phyloP scores from a whole-genome alignment of 1,140 invertebrate genomes.

The Sinonovacula constricta region DNA sequence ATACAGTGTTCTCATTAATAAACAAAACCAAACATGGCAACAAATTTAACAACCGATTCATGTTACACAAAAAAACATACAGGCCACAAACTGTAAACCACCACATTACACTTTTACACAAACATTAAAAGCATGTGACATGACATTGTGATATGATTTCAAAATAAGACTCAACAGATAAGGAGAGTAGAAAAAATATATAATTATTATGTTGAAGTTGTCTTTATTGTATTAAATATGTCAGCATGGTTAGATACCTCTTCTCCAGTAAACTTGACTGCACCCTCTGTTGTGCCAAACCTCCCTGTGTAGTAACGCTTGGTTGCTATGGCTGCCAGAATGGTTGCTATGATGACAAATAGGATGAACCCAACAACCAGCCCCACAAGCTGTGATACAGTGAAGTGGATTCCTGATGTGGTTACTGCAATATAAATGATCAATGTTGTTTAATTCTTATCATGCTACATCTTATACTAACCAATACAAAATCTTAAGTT shows the following conservation, averaged over 20 bases:
- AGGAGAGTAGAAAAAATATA: background rate
- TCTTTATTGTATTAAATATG: background rate
- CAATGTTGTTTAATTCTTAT: too few species aligned
- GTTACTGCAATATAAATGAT: background rate
- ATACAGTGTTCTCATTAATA: too few species aligned
- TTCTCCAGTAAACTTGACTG: constrained; percentile 24
- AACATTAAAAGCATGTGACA: background rate
- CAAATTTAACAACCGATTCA: too few species aligned
- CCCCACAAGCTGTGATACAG: constrained; percentile 50
- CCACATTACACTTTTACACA: background rate
- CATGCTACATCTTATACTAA: too few species aligned
- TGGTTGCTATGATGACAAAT: constrained; percentile 32
- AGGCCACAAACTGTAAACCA: background rate
- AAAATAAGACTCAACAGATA: background rate
- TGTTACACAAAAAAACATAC: too few species aligned
- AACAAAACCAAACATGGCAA: too few species aligned
- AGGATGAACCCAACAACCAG: constrained; percentile 55
- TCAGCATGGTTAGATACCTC: constrained; percentile 4
- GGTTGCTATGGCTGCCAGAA: constrained; percentile 47
- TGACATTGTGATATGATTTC: background rate
- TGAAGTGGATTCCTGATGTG: constrained; percentile 31
- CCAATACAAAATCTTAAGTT: too few species aligned
- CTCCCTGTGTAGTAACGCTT: constrained; percentile 46
- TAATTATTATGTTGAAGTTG: background rate
- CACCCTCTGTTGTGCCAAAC: constrained; percentile 22